These are phyloP conservation scores for Octodon degus DNA, from an alignment of 2,113 vertebrate species.

Conservation along the genomic window DNA sequence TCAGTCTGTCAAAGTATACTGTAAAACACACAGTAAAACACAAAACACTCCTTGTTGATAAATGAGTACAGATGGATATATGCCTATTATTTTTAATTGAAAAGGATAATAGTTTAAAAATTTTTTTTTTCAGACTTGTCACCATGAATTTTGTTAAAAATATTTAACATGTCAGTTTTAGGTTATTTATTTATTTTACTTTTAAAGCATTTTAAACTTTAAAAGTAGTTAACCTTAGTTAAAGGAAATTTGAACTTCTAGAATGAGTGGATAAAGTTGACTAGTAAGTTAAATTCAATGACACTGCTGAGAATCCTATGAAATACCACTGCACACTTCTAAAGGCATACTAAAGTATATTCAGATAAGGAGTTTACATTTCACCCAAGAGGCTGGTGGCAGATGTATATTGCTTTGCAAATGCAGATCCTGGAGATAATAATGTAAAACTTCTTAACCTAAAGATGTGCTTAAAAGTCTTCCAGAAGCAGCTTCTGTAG, in stretches of 20 bases:
- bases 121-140: background rate
- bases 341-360: background rate
- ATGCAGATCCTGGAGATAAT: background rate
- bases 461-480: background rate
- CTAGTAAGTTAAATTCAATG: background rate
- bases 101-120: background rate
- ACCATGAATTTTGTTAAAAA: background rate
- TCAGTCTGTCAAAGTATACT: too few relatives aligned
- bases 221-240: background rate
- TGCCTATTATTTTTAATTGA: background rate
- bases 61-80: background rate
- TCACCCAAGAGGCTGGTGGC: background rate
- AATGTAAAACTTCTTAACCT: background rate
- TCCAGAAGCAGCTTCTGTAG: background rate
- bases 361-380: background rate
- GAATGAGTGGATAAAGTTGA: background rate
- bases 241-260: background rate
- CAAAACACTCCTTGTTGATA: background rate
- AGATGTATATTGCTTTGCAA: background rate
- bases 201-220: background rate
- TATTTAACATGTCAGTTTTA: background rate
- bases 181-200: background rate
- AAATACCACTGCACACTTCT: background rate
- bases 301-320: background rate
- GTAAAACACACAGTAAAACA: background rate